These are phyloP conservation scores for Bos indicus DNA, from an alignment of 2,113 vertebrate species.

Conservation along the genomic window DNA sequence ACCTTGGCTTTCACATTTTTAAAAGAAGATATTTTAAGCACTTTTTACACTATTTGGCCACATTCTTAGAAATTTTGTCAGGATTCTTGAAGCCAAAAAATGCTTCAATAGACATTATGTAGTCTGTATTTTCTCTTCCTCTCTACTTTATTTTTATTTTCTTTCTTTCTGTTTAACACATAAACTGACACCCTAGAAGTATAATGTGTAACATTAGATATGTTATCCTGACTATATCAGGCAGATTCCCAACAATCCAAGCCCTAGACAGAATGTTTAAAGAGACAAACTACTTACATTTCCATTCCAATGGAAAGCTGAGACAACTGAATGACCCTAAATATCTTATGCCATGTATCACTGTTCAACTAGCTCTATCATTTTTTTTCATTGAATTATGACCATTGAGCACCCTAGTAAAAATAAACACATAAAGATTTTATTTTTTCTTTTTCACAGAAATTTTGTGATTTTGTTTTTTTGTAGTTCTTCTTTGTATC, in stretches of 20 bases:
- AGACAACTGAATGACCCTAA: not conserved
- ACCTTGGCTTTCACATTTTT: not conserved
- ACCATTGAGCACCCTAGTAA: accelerated
- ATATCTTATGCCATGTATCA: not conserved
- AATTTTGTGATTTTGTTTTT: not conserved
- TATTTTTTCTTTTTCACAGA: not conserved
- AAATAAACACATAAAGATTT: not conserved
- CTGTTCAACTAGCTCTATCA: not conserved
- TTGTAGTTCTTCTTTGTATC: not conserved
- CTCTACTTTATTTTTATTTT: not conserved
- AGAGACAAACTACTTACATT: not conserved
- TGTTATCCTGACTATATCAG: not conserved
- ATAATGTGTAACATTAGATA: not conserved
- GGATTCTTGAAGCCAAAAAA: not conserved
- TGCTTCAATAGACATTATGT: not conserved
- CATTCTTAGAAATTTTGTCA: not conserved
- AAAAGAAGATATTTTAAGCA: not conserved
- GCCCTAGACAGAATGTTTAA: not conserved
- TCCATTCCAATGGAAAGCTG: not conserved
- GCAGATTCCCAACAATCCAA: not conserved
- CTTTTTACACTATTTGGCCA: not conserved
- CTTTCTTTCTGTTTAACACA: not conserved
- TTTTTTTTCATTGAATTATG: not conserved
- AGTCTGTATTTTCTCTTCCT: not conserved
- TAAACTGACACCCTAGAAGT: not conserved